phyloP scores from a whole-genome alignment of 2,888 invertebrate species.

The Tenodera sinensis region DNA sequence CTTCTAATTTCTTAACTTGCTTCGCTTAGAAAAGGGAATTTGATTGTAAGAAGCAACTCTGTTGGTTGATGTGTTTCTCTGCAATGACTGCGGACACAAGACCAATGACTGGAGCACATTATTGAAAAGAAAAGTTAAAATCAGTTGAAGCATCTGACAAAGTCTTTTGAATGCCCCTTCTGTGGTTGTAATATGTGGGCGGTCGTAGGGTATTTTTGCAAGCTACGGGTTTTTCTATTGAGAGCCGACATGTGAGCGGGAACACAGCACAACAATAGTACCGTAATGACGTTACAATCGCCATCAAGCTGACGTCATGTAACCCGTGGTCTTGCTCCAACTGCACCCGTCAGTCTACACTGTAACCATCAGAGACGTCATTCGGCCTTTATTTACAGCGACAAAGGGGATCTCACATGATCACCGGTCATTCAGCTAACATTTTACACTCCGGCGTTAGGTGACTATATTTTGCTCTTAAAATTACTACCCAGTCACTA shows the following conservation, averaged over 20 bases:
- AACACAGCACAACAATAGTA: not conserved
- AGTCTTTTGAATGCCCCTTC: not conserved
- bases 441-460: too few relatives aligned
- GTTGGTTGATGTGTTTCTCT: not conserved
- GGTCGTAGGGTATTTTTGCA: not conserved
- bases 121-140: not conserved
- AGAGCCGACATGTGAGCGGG: not conserved
- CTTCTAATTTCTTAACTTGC: too few relatives aligned
- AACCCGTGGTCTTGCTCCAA: not conserved
- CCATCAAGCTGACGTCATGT: not conserved
- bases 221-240: not conserved
- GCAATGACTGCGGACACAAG: not conserved
- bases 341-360: too few relatives aligned
- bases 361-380: not conserved
- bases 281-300: not conserved
- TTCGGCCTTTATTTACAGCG: not conserved
- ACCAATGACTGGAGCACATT: too few relatives aligned
- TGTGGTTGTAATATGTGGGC: too few relatives aligned
- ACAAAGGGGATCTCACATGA: too few relatives aligned
- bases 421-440: too few relatives aligned
- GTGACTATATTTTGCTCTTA: too few relatives aligned
- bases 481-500: too few relatives aligned
- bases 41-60: not conserved
- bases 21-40: too few relatives aligned
- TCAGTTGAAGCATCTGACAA: not conserved